Evolutionary conservation across 2,888 invertebrate species (phyloP).

Genomic region (Parnassius apollo): DNA sequence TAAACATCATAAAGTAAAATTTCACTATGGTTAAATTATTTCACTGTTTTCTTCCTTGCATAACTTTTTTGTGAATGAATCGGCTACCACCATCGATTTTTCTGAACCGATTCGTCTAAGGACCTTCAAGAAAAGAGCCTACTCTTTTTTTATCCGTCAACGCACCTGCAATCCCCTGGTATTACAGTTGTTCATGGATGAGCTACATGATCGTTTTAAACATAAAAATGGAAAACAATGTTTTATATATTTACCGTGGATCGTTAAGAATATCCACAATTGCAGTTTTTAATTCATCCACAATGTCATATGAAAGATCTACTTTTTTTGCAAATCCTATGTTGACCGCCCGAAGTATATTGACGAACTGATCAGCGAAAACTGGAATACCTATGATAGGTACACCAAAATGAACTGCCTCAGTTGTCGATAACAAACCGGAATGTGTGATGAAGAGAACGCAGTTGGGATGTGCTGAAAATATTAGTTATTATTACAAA

Average conservation of each 20-base stretch:
- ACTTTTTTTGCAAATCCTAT: slow-evolving; percentile 50
- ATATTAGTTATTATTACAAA: neutral
- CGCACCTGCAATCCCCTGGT: too few relatives aligned
- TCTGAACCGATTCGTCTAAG: too few relatives aligned
- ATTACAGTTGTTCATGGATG: too few relatives aligned
- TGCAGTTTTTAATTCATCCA: slow-evolving; percentile 42
- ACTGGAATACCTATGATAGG: slow-evolving; percentile 51
- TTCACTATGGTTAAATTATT: too few relatives aligned
- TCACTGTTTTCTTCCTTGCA: too few relatives aligned
- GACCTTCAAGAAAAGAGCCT: too few relatives aligned
- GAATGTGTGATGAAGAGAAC: slow-evolving; percentile 47
- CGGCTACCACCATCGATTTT: too few relatives aligned
- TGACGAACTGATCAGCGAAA: slow-evolving; percentile 54
- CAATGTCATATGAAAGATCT: slow-evolving; percentile 39
- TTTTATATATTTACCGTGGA: slow-evolving; percentile 36
- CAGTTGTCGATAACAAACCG: slow-evolving; percentile 46
- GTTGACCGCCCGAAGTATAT: slow-evolving; percentile 46
- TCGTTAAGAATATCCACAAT: slow-evolving; percentile 43
- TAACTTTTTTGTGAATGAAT: too few relatives aligned
- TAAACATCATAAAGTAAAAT: too few relatives aligned
- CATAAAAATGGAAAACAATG: too few relatives aligned
- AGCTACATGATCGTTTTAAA: too few relatives aligned
- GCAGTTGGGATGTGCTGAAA: slow-evolving; percentile 47
- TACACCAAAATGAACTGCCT: slow-evolving; percentile 45
- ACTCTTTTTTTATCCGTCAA: too few relatives aligned